A percentile compares a stretch with the other conserved stretches of the same genome.
These are phyloP conservation scores for Rafetus swinhoei DNA, from an alignment of 2,113 vertebrate species.

Conservation along the genomic window DNA sequence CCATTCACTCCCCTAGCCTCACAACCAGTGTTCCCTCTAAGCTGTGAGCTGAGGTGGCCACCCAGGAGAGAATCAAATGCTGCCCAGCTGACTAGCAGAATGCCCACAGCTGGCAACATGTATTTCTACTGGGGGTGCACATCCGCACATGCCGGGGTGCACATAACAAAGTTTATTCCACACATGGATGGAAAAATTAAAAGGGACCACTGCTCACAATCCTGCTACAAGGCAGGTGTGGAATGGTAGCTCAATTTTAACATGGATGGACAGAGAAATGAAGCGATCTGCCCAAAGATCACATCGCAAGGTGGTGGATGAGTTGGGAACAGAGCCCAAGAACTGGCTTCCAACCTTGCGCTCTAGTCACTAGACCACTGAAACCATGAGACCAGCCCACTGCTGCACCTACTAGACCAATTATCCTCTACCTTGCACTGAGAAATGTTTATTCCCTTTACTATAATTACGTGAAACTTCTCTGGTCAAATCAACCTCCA, in stretches of 20 bases:
- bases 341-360: background rate
- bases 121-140: too few species aligned
- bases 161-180: too few species aligned
- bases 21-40: background rate
- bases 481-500: background rate
- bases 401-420: background rate
- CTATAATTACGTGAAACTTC: background rate
- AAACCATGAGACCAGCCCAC: background rate
- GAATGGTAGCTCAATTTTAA: background rate
- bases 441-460: background rate
- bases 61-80: too few species aligned
- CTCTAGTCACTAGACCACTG: background rate
- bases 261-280: background rate
- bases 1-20: background rate
- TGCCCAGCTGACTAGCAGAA: too few species aligned
- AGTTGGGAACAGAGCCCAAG: background rate
- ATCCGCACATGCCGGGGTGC: too few species aligned
- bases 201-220: too few species aligned
- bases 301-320: background rate
- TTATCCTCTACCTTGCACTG: background rate
- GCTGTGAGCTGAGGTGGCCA: too few species aligned
- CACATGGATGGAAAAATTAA: too few species aligned
- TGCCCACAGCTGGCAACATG: too few species aligned
- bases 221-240: background rate
- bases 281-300: background rate